phyloP scores from a whole-genome alignment of 2,888 invertebrate genomes.

The Andrena praecox region DNA sequence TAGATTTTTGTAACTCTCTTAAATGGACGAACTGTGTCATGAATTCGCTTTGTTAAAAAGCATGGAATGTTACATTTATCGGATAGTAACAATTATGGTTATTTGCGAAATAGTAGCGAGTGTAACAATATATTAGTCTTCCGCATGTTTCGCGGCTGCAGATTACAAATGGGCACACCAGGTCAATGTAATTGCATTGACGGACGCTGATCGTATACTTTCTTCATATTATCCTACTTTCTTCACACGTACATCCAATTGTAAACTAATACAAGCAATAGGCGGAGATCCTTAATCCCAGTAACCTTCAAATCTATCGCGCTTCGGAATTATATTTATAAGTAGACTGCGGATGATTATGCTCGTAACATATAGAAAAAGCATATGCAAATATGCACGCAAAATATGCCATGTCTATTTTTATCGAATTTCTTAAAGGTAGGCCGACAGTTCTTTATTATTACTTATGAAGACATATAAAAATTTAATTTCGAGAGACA shows the following conservation, averaged over 20 bases:
- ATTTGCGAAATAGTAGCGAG: not conserved
- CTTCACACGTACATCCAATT: not conserved
- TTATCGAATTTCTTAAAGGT: too few species aligned
- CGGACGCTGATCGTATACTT: constrained; percentile 8
- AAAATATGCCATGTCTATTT: too few species aligned
- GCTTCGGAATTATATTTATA: too few species aligned
- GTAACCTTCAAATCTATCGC: too few species aligned
- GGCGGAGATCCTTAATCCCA: not conserved
- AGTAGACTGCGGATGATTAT: too few species aligned
- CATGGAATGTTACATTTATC: not conserved
- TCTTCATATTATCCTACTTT: constrained; percentile 50
- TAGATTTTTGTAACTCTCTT: not conserved
- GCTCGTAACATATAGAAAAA: too few species aligned
- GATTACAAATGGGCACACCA: constrained; percentile 34
- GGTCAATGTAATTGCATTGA: constrained; percentile 26
- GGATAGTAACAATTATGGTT: not conserved
- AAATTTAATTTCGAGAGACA: too few species aligned
- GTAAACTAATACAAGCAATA: not conserved
- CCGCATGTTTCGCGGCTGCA: not conserved
- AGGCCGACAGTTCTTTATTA: too few species aligned
- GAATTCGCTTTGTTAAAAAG: not conserved
- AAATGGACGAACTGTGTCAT: too few species aligned
- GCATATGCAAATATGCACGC: too few species aligned
- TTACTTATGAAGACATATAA: too few species aligned
- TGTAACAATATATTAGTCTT: not conserved